phyloP scores from a whole-genome alignment of 2,113 vertebrate species.

The Chaenocephalus aceratus region DNA sequence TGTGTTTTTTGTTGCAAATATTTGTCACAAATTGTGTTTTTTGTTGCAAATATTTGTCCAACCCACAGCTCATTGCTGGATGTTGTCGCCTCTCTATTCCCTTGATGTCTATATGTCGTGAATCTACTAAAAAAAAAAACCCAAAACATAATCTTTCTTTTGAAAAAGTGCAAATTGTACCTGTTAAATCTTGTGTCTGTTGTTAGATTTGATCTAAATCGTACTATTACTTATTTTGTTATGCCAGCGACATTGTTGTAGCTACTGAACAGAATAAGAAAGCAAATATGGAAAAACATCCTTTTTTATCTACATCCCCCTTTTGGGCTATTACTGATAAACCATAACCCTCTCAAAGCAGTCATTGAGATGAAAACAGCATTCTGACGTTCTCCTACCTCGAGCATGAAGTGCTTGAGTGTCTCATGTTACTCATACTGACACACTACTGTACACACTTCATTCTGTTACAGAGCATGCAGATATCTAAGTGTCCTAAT shows the following conservation, averaged over 20 bases:
- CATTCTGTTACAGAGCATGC: background rate
- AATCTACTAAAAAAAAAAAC: too few relatives aligned
- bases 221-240: background rate
- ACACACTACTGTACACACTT: background rate
- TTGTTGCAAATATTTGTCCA: background rate
- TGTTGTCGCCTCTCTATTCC: too few relatives aligned
- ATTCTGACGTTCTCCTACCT: background rate
- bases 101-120: too few relatives aligned
- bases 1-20: conserved; percentile 9
- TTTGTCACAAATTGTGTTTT: conserved; percentile 10
- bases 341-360: background rate
- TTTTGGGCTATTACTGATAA: conserved; percentile 1
- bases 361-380: background rate
- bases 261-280: conserved; percentile 16
- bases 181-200: too few relatives aligned
- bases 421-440: background rate
- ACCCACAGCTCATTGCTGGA: too few relatives aligned
- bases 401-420: background rate
- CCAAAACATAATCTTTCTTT: too few relatives aligned
- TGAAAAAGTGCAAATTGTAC: too few relatives aligned
- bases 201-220: too few relatives aligned
- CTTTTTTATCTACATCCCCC: background rate
- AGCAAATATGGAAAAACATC: too few relatives aligned
- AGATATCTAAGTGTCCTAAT: background rate
- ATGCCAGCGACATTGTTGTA: background rate